Conservation (phyloP, 2,797 vertebrate species). For the Lycodopsis pacificus region DNA sequence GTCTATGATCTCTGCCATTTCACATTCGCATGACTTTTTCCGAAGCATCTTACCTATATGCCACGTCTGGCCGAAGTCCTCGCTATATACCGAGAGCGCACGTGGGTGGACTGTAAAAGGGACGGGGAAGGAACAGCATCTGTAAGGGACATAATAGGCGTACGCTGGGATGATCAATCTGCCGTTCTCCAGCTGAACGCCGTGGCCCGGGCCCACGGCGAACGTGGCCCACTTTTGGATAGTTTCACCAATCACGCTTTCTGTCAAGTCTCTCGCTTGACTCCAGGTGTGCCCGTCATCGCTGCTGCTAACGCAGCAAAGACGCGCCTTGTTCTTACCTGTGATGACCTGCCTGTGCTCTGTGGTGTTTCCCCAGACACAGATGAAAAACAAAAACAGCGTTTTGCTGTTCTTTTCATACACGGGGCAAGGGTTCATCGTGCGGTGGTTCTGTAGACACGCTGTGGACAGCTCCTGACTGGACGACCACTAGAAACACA, state of each 20-base stretch:
- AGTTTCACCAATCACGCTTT: conserved; percentile 80
- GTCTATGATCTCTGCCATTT: conserved; percentile 89
- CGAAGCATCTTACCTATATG: conserved; percentile 78
- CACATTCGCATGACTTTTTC: conserved; percentile 87
- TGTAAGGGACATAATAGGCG: conserved; percentile 77
- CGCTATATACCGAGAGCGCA: conserved; percentile 90
- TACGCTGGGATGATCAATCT: conserved; percentile 91
- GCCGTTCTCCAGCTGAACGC: conserved; percentile 87
- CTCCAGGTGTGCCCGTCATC: conserved; percentile 88
- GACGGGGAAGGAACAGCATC: conserved; percentile 72
- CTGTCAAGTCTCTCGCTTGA: conserved; percentile 84
- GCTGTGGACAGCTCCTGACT: conserved; percentile 77
- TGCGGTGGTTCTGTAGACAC: conserved; percentile 82
- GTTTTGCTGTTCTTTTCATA: conserved; percentile 83
- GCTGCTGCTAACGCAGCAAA: conserved; percentile 88
- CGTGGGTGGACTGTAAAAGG: conserved; percentile 80
- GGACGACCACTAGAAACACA: conserved; percentile 81
- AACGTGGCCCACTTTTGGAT: conserved; percentile 91
- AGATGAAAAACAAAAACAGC: conserved; percentile 93
- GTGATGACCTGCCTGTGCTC: conserved; percentile 84
- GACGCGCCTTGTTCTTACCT: conserved; percentile 86
- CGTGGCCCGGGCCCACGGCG: conserved; percentile 94
- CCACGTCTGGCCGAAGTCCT: conserved; percentile 89
- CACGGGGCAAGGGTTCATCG: conserved; percentile 95
- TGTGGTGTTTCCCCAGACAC: conserved; percentile 76